A percentile compares a stretch with the other conserved stretches of the same genome.
phyloP scores from a whole-genome alignment of 2,113 vertebrate genomes.

The Aramus guarauna region DNA sequence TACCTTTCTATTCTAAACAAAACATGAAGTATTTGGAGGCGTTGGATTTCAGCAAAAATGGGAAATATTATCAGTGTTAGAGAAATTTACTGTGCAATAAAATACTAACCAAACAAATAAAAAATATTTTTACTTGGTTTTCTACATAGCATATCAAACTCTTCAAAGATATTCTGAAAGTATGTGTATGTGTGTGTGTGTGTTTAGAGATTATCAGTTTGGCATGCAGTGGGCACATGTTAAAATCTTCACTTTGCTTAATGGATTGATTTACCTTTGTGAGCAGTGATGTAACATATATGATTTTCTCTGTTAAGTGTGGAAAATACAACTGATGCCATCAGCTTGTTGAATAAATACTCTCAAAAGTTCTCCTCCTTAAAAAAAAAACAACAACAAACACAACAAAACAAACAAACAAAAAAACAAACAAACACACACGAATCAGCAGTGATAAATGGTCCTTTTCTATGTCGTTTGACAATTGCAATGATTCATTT shows the following conservation, averaged over 20 bases:
- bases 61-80: not conserved
- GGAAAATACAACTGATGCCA: not conserved
- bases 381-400: not conserved
- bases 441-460: not conserved
- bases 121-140: not conserved
- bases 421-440: too few species aligned
- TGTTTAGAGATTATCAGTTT: not conserved
- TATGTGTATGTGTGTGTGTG: not conserved
- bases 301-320: not conserved
- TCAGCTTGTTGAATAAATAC: not conserved
- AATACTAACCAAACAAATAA: not conserved
- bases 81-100: not conserved
- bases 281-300: not conserved
- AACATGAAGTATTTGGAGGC: not conserved
- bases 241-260: not conserved
- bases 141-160: not conserved
- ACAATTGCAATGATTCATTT: not conserved
- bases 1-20: not conserved
- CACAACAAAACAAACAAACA: too few species aligned
- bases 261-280: not conserved
- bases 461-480: not conserved
- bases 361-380: not conserved
- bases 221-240: accelerated
- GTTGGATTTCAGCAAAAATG: not conserved
- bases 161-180: not conserved